phyloP scores from a whole-genome alignment of 2,888 invertebrate species.

The Saturnia japonica region DNA sequence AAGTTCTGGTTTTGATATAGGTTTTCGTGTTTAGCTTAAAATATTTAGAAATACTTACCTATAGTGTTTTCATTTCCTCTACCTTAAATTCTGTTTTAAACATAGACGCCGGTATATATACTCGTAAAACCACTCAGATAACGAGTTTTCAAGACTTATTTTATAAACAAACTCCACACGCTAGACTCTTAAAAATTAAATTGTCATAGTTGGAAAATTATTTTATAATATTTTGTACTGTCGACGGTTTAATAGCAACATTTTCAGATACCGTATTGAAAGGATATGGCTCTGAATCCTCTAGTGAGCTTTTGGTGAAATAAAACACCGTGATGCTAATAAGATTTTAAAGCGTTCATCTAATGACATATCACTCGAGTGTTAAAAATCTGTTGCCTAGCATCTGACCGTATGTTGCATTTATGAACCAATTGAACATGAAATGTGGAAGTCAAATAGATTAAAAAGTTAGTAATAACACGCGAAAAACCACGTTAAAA shows the following conservation, averaged over 20 bases:
- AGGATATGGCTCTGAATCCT: too few relatives aligned
- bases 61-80: neutral
- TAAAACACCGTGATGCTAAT: too few relatives aligned
- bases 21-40: neutral
- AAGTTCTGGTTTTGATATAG: conserved; percentile 4
- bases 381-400: too few relatives aligned
- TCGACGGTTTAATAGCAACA: neutral
- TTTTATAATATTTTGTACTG: neutral
- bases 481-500: neutral
- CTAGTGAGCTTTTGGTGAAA: too few relatives aligned
- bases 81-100: neutral
- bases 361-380: too few relatives aligned
- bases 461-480: neutral
- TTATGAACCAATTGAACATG: neutral
- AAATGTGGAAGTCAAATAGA: neutral
- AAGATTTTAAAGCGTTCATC: too few relatives aligned
- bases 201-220: neutral
- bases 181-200: neutral
- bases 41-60: neutral
- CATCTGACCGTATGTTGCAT: too few relatives aligned
- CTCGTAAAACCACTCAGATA: neutral
- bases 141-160: neutral
- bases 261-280: too few relatives aligned
- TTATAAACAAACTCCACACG: neutral
- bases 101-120: neutral